Base-by-base conservation (phyloP, 92 coral and sea anemone genomes). In the Ricordea florida region DNA sequence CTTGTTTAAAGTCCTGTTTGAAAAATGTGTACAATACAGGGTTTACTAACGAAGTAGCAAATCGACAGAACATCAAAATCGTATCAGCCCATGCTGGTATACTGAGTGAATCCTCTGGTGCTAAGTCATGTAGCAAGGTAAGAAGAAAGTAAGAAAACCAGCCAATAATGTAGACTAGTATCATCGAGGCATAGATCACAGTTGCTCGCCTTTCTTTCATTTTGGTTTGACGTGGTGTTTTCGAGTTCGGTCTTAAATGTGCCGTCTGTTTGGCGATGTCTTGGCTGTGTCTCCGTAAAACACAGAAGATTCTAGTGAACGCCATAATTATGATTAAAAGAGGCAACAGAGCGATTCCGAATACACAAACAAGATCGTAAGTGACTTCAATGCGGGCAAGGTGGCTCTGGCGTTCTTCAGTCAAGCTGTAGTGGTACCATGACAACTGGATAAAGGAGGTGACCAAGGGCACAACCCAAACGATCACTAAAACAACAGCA, bases 21-120 rank as follows among this genome's bases (percentile, higher is more conserved):
- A 79, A 72, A 46, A 79, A 79, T 36, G 85, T 79, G 27, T 79
- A 79, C 30, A 79, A 72, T 10, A 79, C 33, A 10, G 85, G 85
- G 62, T 79, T 69, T 44, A 28, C 50, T 2, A 79, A n/a, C 17
- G 78, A 61, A 18, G 66, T 57, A 3, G 45, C 36, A 46, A 55
- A 79, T n/a, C 77, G 38, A 15, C 29, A 24, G 21, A 79, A 67
- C 52, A 45, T 8, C 13, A 35, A 79, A 11, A 40, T 10, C 16
- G 27, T 10, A 6, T 24, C 43, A 16, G 26, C n/a, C 85, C 85
- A 79, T 6, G 0, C 0, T 2, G 85, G 85, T 22, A 79, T 6
- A 21, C 7, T 10, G 25, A 20, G n/a, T 27, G 57, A 21, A 4
- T 44, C 13, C 27, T 41, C 71, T 29, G 11, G 56, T 8, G 30